Conservation (phyloP, 1,140 invertebrate genomes). For the Drosophila seguyi region DNA sequence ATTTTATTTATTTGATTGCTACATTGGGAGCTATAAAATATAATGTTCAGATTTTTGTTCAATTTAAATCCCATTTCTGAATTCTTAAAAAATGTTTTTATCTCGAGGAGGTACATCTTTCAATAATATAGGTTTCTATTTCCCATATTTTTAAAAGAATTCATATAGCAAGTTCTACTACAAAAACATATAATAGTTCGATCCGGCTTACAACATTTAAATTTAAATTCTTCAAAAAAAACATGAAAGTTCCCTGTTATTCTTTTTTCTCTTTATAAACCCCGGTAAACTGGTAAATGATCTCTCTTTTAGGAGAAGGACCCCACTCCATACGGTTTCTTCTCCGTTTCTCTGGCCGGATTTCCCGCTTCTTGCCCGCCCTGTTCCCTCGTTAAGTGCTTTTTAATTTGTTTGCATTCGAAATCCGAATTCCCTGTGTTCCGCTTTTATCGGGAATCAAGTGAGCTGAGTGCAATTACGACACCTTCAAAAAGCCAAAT, state of each 20-base stretch:
- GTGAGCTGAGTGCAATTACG: conserved; percentile 79
- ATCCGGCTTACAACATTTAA: too few species aligned
- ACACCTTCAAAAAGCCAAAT: conserved; percentile 78
- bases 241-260: too few species aligned
- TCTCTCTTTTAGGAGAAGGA: conserved; percentile 20
- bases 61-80: too few species aligned
- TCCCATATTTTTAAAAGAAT: too few species aligned
- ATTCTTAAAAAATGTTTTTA: too few species aligned
- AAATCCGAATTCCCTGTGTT: conserved; percentile 46
- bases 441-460: conserved; percentile 72
- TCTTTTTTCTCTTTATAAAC: conserved; percentile 33
- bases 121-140: too few species aligned
- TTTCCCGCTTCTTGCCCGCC: conserved; percentile 2
- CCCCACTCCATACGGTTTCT: background rate
- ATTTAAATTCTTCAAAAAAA: background rate
- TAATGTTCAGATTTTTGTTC: too few species aligned
- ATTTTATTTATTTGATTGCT: too few species aligned
- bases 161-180: too few species aligned
- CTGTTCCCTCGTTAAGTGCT: conserved; percentile 67
- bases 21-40: too few species aligned
- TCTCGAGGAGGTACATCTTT: too few species aligned
- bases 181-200: too few species aligned
- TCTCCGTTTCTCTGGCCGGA: background rate
- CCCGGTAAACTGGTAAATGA: conserved; percentile 29
- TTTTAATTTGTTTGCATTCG: conserved; percentile 80